phyloP scores from a whole-genome alignment of 2,797 vertebrate genomes.

The Galagoides demidoff region DNA sequence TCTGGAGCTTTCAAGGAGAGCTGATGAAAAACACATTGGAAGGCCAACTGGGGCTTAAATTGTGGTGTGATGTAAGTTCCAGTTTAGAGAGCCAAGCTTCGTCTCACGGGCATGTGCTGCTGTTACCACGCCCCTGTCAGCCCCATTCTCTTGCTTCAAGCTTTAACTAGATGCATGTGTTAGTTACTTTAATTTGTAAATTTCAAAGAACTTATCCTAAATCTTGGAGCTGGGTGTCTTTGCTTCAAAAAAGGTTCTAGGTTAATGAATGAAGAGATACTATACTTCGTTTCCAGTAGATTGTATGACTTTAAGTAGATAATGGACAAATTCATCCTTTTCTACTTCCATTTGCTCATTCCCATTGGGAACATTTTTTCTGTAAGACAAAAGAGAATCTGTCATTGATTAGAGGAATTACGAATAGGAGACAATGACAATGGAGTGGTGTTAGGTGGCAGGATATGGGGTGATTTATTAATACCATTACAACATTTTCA shows the following conservation, averaged over 20 bases:
- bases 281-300: conserved; percentile 48
- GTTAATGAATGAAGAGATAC: conserved; percentile 21
- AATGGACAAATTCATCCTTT: conserved; percentile 54
- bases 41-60: background rate
- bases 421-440: conserved; percentile 59
- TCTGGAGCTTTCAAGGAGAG: background rate
- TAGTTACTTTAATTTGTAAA: conserved; percentile 54
- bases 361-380: conserved; percentile 51
- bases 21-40: background rate
- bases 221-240: conserved; percentile 37
- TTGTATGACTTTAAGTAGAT: conserved; percentile 60
- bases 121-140: background rate
- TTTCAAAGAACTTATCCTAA: conserved; percentile 55
- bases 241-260: conserved; percentile 34
- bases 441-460: conserved; percentile 41
- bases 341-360: conserved; percentile 64
- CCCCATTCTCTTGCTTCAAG: conserved; percentile 5
- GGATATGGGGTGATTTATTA: conserved; percentile 52
- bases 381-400: conserved; percentile 66
- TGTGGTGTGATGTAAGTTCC: background rate
- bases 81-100: background rate
- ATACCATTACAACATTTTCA: conserved; percentile 60
- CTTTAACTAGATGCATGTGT: conserved; percentile 55
- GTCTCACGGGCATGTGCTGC: background rate
- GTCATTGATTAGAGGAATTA: conserved; percentile 68